Evolutionary conservation across 2,113 vertebrate species (phyloP).

Genomic region (Dasypus novemcinctus): DNA sequence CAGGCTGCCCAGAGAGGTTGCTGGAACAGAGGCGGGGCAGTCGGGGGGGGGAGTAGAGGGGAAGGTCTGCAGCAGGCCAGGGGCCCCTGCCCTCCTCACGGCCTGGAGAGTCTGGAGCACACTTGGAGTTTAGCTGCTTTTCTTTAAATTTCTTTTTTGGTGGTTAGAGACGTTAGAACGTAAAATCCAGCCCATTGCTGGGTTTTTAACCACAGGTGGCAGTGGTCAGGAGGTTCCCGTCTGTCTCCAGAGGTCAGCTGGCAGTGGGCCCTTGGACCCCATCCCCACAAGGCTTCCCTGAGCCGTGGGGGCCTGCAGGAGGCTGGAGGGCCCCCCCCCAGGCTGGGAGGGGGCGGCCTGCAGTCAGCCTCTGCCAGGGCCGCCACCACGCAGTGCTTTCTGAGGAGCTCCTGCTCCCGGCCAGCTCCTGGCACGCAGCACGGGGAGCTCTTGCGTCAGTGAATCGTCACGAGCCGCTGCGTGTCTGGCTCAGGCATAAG

Average conservation of each 20-base stretch:
- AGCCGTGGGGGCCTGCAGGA: too few relatives aligned
- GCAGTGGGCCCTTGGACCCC: too few relatives aligned
- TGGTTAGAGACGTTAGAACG: background rate
- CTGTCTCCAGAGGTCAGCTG: background rate
- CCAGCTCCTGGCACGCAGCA: conserved; percentile 81
- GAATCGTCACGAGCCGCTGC: conserved; percentile 80
- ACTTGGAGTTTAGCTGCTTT: background rate
- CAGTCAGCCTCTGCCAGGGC: conserved; percentile 49
- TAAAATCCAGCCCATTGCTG: background rate
- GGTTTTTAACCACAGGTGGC: background rate
- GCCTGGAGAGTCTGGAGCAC: background rate
- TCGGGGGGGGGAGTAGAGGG: too few relatives aligned
- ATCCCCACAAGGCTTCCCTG: too few relatives aligned
- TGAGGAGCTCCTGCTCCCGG: conserved; percentile 80
- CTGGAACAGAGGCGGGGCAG: too few relatives aligned
- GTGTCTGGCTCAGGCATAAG: conserved; percentile 81
- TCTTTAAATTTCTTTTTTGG: background rate
- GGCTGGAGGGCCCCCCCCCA: background rate
- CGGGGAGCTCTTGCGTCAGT: conserved; percentile 83
- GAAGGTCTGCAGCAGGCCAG: background rate
- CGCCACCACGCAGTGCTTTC: conserved; percentile 57
- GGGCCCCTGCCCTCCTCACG: too few relatives aligned
- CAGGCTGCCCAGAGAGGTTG: too few relatives aligned
- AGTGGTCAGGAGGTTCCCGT: background rate
- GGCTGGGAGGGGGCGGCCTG: background rate